Evolutionary conservation across 1,140 invertebrate species (phyloP), one percentile per base, ranked within the genome.

Genomic region (Lineus longissimus): DNA sequence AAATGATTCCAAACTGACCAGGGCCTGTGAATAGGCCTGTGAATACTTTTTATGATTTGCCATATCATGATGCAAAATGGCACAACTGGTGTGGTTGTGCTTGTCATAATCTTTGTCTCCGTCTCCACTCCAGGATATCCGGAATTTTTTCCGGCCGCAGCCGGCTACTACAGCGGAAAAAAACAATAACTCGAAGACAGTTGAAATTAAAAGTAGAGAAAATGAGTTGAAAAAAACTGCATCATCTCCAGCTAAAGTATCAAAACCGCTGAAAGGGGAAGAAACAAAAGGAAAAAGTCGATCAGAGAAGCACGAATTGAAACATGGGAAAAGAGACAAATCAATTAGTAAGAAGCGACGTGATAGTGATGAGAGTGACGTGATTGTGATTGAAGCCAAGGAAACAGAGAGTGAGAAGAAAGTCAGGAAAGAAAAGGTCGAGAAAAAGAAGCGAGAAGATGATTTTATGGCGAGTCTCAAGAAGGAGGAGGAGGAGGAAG

Each of bases 111-210:
- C n/a, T n/a, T n/a, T n/a, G n/a, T n/a, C n/a, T n/a, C n/a, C n/a
- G n/a, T n/a, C n/a, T n/a, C n/a, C n/a, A n/a, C n/a, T n/a, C n/a
- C 54, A 73, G 67, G 71, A 73, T 51, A 70, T 73, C n/a, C 66
- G 71, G 41, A 73, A 64, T 19, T 73, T 66, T 57, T 73, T 73
- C 40, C 55, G 55, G 2, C 54, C 63, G 40, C 40, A 31, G 13
- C 54, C 47, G 29, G 61, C 17, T 2, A 54, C 57, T 13, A 70
- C 68, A 55, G 69, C 61, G 59, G 71, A 73, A 57, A 40, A 58
- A 2, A 70, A 62, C n/a, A 56, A 64, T 55, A 55, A 55, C 17
- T 43, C 58, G 59, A 55, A 64, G 17, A 63, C 56, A 62, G n/a
- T n/a, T n/a, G n/a, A n/a, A n/a, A n/a, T n/a, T n/a, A n/a, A n/a